Evolutionary conservation across 2,797 vertebrate genomes (phyloP).

Genomic region (Ceryle rudis): DNA sequence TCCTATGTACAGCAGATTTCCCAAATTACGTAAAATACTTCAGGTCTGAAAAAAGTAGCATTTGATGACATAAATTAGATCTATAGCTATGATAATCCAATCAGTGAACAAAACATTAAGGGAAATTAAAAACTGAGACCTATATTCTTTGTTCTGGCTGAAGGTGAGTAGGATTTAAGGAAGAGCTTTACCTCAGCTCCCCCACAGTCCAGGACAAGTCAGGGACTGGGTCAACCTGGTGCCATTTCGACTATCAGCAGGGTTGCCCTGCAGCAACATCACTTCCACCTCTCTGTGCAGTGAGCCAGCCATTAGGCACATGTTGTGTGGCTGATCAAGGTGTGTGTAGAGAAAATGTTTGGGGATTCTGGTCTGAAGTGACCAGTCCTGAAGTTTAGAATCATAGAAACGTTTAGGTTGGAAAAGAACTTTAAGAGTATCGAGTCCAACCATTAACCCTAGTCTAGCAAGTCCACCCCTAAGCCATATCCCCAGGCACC

Average conservation of each 20-base stretch:
- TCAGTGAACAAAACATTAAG: background rate
- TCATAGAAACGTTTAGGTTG: too few relatives aligned
- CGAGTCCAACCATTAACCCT: too few relatives aligned
- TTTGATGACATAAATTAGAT: background rate
- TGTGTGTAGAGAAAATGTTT: rapidly evolving
- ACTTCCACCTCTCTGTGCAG: background rate
- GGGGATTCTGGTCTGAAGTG: background rate
- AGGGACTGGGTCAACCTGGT: background rate
- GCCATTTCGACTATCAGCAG: background rate
- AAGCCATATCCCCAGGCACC: too few relatives aligned
- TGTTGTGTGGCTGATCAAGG: background rate
- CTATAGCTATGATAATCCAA: background rate
- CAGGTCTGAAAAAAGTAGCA: background rate
- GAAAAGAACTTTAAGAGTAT: too few relatives aligned
- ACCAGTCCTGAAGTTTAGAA: background rate
- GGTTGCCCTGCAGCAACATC: background rate
- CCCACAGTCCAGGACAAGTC: background rate
- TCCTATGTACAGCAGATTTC: background rate
- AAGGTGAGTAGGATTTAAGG: background rate
- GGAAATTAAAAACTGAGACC: background rate
- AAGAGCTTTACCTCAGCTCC: background rate
- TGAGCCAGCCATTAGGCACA: background rate
- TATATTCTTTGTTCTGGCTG: background rate
- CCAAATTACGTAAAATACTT: background rate
- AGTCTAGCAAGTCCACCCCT: too few relatives aligned